Base-by-base conservation (phyloP, 2,888 invertebrate genomes). In the Epinotia brunnichana region DNA sequence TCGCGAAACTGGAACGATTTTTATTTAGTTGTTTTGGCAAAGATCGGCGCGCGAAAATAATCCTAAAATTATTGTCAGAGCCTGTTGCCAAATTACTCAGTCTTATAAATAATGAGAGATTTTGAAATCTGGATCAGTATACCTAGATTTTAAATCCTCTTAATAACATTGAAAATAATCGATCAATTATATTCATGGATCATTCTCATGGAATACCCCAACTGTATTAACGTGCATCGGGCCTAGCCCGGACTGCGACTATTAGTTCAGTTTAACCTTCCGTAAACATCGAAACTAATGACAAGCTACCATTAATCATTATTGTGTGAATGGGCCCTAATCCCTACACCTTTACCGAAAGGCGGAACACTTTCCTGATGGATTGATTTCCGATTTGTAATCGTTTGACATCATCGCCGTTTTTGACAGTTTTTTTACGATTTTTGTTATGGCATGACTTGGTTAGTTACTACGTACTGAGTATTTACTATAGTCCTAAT, bases 331-430 rank as follows among this genome's bases (percentile, higher is more conserved):
- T 62, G 53, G 54, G 54, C 54, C 44, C 29, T 67, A 72, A 60
- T 61, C 41, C 41, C 21, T 35, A 54, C 67, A 72, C 72, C 67
- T 62, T 72, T 72, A 54, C 1, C n/a, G 54, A 56, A n/a, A 1
- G 54, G 51, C 54, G 66, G 64, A n/a, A 15, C 39, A 39, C 21
- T 41, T 41, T 54, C 19, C 17, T 72, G 72, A 68, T 72, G 48
- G 56, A 68, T 72, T 51, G 72, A 68, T 68, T 62, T 56, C 72
- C 72, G 60, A 68, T 68, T 60, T 67, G 54, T 68, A 57, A 56
- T 62, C 61, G 39, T 60, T 35, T 53, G 51, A 51, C 60, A 69
- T 39, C 35, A 15, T 15, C 21, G 35, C 24, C 35, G 66, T 61
- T 15, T 53, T 29, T 56, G 56, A 62, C 44, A 48, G 35, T 35